Evolutionary conservation across 1,140 invertebrate genomes (phyloP).

Genomic region (Brachionus rubens): DNA sequence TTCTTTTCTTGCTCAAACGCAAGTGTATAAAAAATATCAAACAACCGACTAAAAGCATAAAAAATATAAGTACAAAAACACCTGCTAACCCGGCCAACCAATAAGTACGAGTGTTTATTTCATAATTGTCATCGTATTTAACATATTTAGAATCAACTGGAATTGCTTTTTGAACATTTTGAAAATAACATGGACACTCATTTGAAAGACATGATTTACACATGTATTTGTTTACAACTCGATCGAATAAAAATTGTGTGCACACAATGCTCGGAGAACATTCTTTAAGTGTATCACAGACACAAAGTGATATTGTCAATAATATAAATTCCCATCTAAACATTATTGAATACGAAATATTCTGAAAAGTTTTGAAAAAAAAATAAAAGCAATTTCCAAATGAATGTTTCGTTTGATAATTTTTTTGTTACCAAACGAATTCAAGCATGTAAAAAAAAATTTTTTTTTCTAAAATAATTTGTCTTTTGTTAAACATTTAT

Average conservation of each 20-base stretch:
- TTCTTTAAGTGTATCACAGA: not conserved
- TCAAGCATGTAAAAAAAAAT: too few species aligned
- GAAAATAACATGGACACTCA: not conserved
- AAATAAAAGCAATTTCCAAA: too few species aligned
- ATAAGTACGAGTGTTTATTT: not conserved
- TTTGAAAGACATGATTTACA: not conserved
- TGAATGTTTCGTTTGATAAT: too few species aligned
- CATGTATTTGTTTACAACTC: not conserved
- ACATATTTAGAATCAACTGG: not conserved
- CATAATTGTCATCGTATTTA: not conserved
- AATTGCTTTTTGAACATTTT: too few species aligned
- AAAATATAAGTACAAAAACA: not conserved
- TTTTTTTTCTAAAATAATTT: too few species aligned
- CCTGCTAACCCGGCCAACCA: not conserved
- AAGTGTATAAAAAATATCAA: not conserved
- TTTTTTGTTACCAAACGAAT: too few species aligned
- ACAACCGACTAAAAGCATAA: not conserved
- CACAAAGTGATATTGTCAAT: too few species aligned
- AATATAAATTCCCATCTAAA: too few species aligned
- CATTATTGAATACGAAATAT: too few species aligned
- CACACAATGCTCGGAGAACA: not conserved
- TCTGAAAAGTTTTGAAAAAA: too few species aligned
- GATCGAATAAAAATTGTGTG: not conserved
- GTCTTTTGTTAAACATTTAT: too few species aligned
- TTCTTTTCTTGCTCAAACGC: not conserved